Evolutionary conservation across 2,888 invertebrate genomes (phyloP).

Genomic region (Aphidoletes aphidimyza): DNA sequence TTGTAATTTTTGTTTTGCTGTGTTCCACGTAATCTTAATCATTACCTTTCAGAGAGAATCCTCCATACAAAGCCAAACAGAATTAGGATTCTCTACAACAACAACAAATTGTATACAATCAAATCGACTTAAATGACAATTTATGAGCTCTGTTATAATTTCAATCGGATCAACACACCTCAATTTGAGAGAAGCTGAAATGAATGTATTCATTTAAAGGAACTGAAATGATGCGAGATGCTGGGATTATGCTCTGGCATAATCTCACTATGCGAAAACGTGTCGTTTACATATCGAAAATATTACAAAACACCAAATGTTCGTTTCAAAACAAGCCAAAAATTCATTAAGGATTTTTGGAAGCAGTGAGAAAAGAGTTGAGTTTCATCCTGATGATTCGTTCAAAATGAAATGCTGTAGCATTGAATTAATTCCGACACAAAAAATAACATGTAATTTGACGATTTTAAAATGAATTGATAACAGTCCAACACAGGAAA

Average conservation of each 20-base stretch:
- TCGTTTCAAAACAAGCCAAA: neutral
- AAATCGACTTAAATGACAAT: slow-evolving; percentile 38
- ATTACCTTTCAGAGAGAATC: no score
- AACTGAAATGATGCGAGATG: no score
- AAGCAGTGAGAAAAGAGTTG: neutral
- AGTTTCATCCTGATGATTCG: neutral
- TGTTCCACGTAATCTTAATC: slow-evolving; percentile 7
- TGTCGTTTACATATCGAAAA: neutral
- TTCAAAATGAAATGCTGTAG: neutral
- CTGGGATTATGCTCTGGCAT: no score
- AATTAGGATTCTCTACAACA: neutral
- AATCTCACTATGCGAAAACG: neutral
- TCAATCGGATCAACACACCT: neutral
- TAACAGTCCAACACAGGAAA: slow-evolving; percentile 8
- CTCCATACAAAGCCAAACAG: neutral
- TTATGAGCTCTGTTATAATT: slow-evolving; percentile 25
- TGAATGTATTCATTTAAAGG: no score
- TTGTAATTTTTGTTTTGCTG: neutral
- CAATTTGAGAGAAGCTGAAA: no score
- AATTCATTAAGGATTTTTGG: neutral
- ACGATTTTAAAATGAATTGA: slow-evolving; percentile 10
- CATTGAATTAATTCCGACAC: neutral
- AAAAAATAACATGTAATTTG: slow-evolving; percentile 24
- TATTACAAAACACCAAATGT: no score
- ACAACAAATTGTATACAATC: slow-evolving; percentile 6